Evolutionary conservation across 2,888 invertebrate species (phyloP).

Genomic region (Pterobdella sp.): DNA sequence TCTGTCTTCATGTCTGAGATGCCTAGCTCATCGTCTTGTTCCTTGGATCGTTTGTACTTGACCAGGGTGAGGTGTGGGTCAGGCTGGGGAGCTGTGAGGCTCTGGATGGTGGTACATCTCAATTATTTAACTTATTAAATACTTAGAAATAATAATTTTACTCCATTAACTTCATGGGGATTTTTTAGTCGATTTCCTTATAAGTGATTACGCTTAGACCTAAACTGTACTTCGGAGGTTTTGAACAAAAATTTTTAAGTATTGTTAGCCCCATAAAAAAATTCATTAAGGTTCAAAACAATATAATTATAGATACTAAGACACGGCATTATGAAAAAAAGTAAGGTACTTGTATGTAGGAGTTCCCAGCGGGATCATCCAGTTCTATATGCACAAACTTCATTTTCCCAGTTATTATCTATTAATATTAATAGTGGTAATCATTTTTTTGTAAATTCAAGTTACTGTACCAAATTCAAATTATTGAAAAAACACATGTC

Average conservation of each 20-base stretch:
- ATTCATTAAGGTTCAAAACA: neutral
- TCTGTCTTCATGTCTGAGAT: constrained; percentile 39
- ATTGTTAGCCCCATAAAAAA: neutral
- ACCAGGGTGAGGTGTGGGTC: constrained; percentile 61
- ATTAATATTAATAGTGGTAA: constrained; percentile 33
- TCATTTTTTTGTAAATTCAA: neutral
- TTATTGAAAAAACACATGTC: neutral
- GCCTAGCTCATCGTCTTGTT: constrained; percentile 91
- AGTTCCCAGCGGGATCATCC: constrained; percentile 95
- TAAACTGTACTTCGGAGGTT: no score
- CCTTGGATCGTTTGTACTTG: constrained; percentile 72
- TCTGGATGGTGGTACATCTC: constrained; percentile 55
- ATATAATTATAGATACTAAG: neutral
- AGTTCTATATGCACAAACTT: constrained; percentile 66
- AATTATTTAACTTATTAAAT: neutral
- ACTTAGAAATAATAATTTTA: neutral
- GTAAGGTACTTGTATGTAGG: constrained; percentile 65
- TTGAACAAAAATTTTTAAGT: no score
- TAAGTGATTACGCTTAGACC: no score
- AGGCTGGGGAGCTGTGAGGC: constrained; percentile 59
- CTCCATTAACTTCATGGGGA: neutral
- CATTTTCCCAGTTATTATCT: constrained; percentile 59
- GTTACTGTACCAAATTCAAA: neutral
- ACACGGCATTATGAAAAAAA: neutral
- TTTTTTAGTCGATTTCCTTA: no score